phyloP scores from a whole-genome alignment of 2,797 vertebrate genomes.

The Eutrigla gurnardus region DNA sequence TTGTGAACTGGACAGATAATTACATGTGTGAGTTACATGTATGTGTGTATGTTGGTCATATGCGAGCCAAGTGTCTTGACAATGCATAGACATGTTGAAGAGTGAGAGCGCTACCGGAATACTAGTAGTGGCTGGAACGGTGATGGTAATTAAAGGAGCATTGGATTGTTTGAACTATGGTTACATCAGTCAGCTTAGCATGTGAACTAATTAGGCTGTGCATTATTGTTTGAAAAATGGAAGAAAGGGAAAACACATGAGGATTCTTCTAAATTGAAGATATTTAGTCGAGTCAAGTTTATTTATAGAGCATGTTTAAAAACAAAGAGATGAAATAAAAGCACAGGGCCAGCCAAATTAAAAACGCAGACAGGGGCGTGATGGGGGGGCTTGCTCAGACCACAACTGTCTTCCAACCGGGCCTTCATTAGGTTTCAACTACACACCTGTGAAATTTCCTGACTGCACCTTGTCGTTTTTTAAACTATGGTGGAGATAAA shows the following conservation, averaged over 20 bases:
- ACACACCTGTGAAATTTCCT: no score
- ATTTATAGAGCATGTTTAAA: not conserved
- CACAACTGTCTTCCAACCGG: not conserved
- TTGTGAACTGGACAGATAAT: not conserved
- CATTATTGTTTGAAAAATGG: conserved; percentile 7
- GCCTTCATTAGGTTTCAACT: no score
- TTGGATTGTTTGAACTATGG: conserved; percentile 24
- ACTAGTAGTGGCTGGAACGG: conserved; percentile 37
- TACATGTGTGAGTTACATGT: not conserved
- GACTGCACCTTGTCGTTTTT: no score
- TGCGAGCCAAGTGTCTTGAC: conserved; percentile 3
- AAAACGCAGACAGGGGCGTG: not conserved
- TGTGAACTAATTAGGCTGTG: conserved; percentile 13
- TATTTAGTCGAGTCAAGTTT: not conserved
- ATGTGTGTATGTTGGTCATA: not conserved
- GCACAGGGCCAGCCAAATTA: not conserved
- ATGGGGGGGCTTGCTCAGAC: no score
- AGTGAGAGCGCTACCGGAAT: not conserved
- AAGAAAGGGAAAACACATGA: conserved; percentile 12
- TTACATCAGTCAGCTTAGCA: conserved; percentile 10
- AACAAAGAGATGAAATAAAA: not conserved
- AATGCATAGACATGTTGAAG: conserved; percentile 17
- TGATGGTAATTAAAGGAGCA: conserved; percentile 25
- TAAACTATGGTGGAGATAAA: no score
- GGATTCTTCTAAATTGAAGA: not conserved